Percentiles rank a stretch among this genome's conserved stretches.
These are phyloP conservation scores for Enoplosus armatus DNA, from an alignment of 2,797 vertebrate species.

Conservation along the genomic window DNA sequence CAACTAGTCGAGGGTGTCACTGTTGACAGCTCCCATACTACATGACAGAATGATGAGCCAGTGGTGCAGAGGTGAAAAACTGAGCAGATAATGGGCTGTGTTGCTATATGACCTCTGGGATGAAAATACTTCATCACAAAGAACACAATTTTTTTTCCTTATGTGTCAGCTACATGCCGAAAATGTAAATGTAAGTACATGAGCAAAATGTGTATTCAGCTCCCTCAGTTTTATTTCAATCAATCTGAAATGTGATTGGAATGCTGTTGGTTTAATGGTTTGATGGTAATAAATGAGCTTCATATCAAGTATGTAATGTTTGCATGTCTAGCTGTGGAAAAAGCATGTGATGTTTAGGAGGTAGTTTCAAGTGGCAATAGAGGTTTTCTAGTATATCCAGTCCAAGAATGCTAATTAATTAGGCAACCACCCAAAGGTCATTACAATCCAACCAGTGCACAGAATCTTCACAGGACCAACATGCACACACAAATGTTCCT, in stretches of 20 bases:
- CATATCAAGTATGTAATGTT: background rate
- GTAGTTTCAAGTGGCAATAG: background rate
- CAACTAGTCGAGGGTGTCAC: conserved; percentile 66
- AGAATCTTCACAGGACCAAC: background rate
- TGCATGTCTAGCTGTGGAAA: background rate
- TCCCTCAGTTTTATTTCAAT: background rate
- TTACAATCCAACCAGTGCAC: background rate
- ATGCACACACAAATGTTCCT: background rate
- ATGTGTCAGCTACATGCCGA: conserved; percentile 9
- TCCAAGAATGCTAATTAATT: background rate
- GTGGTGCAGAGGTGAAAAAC: conserved; percentile 66
- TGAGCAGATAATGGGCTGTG: conserved; percentile 38
- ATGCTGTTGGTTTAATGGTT: background rate
- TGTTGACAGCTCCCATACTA: conserved; percentile 70
- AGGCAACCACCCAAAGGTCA: background rate
- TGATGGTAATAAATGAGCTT: background rate
- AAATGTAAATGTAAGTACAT: conserved; percentile 28
- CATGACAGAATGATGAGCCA: conserved; percentile 72
- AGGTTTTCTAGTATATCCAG: background rate
- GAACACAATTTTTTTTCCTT: conserved; percentile 11
- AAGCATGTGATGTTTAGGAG: background rate
- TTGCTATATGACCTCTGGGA: conserved; percentile 59
- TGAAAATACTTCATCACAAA: conserved; percentile 56
- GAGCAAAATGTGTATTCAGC: background rate
- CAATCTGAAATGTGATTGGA: background rate